phyloP scores from a whole-genome alignment of 2,797 vertebrate species.

The Pangasius macronema region DNA sequence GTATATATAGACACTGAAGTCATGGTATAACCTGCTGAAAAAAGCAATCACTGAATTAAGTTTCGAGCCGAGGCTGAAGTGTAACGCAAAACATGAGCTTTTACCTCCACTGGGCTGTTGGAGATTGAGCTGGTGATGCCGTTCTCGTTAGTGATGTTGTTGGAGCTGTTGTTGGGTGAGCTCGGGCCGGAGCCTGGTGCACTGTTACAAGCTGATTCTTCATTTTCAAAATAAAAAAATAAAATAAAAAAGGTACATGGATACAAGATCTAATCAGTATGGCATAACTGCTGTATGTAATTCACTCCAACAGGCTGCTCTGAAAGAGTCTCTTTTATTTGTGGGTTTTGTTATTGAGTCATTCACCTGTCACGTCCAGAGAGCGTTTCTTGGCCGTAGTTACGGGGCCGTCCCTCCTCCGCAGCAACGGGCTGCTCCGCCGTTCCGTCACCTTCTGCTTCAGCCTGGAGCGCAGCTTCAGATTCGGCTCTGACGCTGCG shows the following conservation, averaged over 20 bases:
- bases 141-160: constrained; percentile 91
- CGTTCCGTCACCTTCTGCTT: constrained; percentile 98
- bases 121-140: constrained; percentile 80
- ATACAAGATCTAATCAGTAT: background rate
- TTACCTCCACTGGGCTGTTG: constrained; percentile 87
- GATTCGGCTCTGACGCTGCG: constrained; percentile 94
- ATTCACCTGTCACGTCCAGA: constrained; percentile 86
- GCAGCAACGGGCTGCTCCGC: constrained; percentile 91
- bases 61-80: background rate
- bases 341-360: background rate
- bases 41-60: background rate
- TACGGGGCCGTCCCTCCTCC: constrained; percentile 89
- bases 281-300: background rate
- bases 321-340: background rate
- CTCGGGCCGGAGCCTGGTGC: constrained; percentile 96
- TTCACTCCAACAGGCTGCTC: background rate
- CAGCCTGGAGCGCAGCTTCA: constrained; percentile 92
- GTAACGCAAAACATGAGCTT: background rate
- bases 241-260: background rate
- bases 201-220: constrained; percentile 94
- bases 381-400: constrained; percentile 90
- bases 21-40: background rate
- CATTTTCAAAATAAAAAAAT: constrained; percentile 34
- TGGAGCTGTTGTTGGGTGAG: constrained; percentile 97
- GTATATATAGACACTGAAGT: background rate